phyloP scores from a whole-genome alignment of 1,140 invertebrate genomes.

The Bombus sibiricus region DNA sequence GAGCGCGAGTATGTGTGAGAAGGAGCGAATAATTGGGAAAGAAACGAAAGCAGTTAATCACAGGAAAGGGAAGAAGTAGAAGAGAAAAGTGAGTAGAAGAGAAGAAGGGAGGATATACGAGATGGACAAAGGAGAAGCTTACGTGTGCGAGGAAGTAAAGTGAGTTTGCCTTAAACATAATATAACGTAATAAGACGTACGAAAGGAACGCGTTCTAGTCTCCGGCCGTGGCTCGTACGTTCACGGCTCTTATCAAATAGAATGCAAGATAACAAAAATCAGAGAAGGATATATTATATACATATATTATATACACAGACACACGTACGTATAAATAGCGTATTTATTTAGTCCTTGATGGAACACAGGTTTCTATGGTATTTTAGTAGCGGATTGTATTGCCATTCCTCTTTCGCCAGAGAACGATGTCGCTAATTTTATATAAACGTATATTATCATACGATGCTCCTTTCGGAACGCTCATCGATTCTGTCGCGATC shows the following conservation, averaged over 20 bases:
- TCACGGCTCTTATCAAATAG: constrained; percentile 37
- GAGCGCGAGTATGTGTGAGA: constrained; percentile 19
- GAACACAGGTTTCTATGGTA: constrained; percentile 64
- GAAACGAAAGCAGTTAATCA: not conserved
- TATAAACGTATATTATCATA: constrained; percentile 58
- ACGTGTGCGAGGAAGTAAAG: constrained; percentile 43
- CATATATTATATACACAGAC: constrained; percentile 33
- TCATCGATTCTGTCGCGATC: not conserved
- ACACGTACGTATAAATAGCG: constrained; percentile 60
- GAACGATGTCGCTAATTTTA: constrained; percentile 70
- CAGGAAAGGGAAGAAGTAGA: not conserved
- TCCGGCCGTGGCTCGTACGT: constrained; percentile 18
- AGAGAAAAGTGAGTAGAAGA: not conserved
- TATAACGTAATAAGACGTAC: constrained; percentile 48
- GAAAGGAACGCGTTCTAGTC: constrained; percentile 60
- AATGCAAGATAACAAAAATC: not conserved
- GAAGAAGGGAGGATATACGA: not conserved
- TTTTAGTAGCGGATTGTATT: constrained; percentile 56
- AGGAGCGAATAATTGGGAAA: not conserved
- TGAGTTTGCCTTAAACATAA: constrained; percentile 73
- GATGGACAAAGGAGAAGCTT: not conserved
- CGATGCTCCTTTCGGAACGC: constrained; percentile 18
- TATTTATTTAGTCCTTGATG: constrained; percentile 70
- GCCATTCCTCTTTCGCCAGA: constrained; percentile 58
- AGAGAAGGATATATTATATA: constrained; percentile 14